Evolutionary conservation across 2,888 invertebrate species (phyloP).

Genomic region (Patella pellucida): DNA sequence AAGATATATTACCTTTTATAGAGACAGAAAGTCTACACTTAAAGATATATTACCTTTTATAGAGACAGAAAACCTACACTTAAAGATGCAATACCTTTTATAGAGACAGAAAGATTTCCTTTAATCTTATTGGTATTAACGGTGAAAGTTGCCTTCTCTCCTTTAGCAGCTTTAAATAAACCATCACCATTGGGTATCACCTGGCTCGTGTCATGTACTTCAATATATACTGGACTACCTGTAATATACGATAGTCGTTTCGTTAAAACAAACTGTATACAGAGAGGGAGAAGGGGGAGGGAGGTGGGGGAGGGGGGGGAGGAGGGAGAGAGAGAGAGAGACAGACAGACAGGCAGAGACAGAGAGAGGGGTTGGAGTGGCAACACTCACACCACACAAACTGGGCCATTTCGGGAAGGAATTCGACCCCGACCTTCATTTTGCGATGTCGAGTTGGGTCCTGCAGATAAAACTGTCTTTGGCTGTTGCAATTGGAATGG

Average conservation of each 20-base stretch:
- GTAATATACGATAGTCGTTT: constrained; percentile 46
- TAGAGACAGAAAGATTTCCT: constrained; percentile 73
- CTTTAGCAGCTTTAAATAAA: constrained; percentile 69
- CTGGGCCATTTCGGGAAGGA: too few species aligned
- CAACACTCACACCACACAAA: background rate
- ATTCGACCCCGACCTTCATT: background rate
- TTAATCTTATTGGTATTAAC: constrained; percentile 72
- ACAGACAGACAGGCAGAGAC: too few species aligned
- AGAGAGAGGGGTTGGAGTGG: background rate
- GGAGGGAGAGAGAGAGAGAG: constrained; percentile 17
- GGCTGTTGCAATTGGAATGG: background rate
- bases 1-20: too few species aligned
- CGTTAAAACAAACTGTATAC: too few species aligned
- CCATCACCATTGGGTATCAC: constrained; percentile 74
- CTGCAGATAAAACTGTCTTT: too few species aligned
- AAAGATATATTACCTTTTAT: too few species aligned
- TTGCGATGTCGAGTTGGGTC: background rate
- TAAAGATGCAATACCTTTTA: constrained; percentile 63
- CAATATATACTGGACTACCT: constrained; percentile 81
- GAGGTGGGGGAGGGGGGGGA: background rate
- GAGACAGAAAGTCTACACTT: too few species aligned
- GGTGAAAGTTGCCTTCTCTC: constrained; percentile 74
- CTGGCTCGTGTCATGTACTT: constrained; percentile 74
- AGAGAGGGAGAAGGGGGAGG: background rate
- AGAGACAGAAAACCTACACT: background rate